phyloP scores from a whole-genome alignment of 2,888 invertebrate species.

The Volucella inanis region DNA sequence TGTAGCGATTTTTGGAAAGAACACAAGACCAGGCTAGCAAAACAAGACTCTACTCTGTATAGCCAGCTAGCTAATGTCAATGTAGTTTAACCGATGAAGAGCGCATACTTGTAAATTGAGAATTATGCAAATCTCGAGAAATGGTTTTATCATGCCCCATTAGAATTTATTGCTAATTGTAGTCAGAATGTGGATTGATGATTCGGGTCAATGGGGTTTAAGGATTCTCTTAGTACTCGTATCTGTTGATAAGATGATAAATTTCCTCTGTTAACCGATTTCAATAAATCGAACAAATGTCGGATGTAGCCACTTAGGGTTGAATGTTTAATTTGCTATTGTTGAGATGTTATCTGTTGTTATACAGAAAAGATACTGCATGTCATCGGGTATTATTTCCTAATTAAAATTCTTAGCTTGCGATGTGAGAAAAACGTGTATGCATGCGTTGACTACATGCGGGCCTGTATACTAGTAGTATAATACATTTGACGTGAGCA shows the following conservation, averaged over 20 bases:
- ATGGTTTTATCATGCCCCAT: background rate
- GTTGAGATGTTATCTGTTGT: background rate
- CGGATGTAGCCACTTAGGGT: conserved; percentile 8
- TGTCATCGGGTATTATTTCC: no score
- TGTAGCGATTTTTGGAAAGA: conserved; percentile 1
- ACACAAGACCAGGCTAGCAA: background rate
- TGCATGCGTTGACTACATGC: no score
- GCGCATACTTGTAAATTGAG: conserved; percentile 53
- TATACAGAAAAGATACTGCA: no score
- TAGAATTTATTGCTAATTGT: conserved; percentile 65
- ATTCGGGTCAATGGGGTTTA: conserved; percentile 63
- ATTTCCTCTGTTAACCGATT: conserved; percentile 37
- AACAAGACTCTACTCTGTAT: background rate
- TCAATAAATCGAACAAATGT: conserved; percentile 24
- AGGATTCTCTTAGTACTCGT: conserved; percentile 38
- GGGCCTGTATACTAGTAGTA: no score
- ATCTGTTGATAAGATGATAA: background rate
- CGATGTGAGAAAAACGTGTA: background rate
- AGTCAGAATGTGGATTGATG: conserved; percentile 56
- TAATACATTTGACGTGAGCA: no score
- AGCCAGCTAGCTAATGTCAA: conserved; percentile 37
- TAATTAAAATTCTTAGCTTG: conserved; percentile 6
- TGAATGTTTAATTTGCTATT: background rate
- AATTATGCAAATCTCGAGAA: conserved; percentile 71
- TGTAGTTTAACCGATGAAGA: conserved; percentile 55